Conservation (phyloP, 2,113 vertebrate species). For the Platycercus adscitus region DNA sequence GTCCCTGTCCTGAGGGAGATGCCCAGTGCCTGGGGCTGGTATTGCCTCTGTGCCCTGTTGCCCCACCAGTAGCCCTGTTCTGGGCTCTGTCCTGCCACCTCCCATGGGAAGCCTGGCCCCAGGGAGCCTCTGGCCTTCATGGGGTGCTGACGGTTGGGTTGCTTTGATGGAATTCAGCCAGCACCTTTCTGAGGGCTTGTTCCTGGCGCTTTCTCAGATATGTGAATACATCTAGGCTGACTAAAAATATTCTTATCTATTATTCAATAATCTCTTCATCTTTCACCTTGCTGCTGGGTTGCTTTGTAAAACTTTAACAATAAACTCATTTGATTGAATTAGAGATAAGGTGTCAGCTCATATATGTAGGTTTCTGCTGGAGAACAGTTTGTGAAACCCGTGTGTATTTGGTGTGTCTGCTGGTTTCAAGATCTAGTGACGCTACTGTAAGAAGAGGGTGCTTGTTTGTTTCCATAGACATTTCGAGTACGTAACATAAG, state of each 20-base stretch:
- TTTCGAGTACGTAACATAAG: not conserved
- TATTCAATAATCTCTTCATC: slow-evolving; percentile 51
- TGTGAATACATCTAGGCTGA: not conserved
- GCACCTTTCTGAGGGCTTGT: not conserved
- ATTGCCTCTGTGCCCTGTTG: not conserved
- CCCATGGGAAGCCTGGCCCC: not conserved
- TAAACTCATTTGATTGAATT: slow-evolving; percentile 36
- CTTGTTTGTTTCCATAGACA: slow-evolving; percentile 12
- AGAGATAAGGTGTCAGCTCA: slow-evolving; percentile 35
- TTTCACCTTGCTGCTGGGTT: slow-evolving; percentile 62
- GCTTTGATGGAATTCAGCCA: not conserved
- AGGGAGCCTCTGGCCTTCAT: rapidly evolving
- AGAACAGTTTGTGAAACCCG: not conserved
- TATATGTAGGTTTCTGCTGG: not conserved
- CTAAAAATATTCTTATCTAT: slow-evolving; percentile 58
- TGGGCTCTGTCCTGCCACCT: not conserved
- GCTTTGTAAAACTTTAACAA: slow-evolving; percentile 53
- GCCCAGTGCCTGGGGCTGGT: rapidly evolving
- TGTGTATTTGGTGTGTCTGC: not conserved
- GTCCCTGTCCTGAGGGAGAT: not conserved
- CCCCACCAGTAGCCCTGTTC: not conserved
- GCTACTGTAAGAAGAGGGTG: not conserved
- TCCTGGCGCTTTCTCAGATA: not conserved
- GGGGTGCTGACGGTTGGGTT: not conserved
- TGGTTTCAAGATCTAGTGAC: not conserved